phyloP scores from a whole-genome alignment of 2,113 vertebrate species.

The Callipepla squamata region DNA sequence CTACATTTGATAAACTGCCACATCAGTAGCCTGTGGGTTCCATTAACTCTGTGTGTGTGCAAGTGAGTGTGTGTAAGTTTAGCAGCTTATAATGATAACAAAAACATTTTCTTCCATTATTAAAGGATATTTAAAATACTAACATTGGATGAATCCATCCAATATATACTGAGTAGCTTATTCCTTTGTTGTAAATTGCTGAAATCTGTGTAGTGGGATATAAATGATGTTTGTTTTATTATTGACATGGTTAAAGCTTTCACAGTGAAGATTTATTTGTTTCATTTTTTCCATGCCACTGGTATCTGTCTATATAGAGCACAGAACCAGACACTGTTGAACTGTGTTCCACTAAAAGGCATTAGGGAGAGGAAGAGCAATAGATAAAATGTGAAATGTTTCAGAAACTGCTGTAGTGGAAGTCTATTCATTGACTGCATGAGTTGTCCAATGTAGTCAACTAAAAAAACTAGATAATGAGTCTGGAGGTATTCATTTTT shows the following conservation, averaged over 20 bases:
- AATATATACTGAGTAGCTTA: slow-evolving; percentile 30
- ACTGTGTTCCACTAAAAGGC: neutral
- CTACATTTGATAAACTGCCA: slow-evolving; percentile 81
- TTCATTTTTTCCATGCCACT: neutral
- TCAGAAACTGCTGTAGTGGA: neutral
- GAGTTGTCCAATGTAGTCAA: neutral
- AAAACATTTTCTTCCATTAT: slow-evolving; percentile 66
- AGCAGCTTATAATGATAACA: slow-evolving; percentile 57
- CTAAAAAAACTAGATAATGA: neutral
- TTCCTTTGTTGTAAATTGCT: slow-evolving; percentile 62
- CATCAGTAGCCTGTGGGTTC: slow-evolving; percentile 78
- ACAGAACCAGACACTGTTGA: neutral
- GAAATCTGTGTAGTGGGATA: slow-evolving; percentile 41
- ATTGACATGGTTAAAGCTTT: neutral
- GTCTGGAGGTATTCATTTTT: neutral
- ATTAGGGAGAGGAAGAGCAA: neutral
- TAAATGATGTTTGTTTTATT: slow-evolving; percentile 5
- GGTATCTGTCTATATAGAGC: neutral
- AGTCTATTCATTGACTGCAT: neutral
- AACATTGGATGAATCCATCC: slow-evolving; percentile 51
- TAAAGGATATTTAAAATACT: slow-evolving; percentile 55
- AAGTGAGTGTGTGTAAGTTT: slow-evolving; percentile 36
- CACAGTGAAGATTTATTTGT: neutral
- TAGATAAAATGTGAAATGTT: neutral
- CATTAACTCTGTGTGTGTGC: slow-evolving; percentile 55